phyloP scores from a whole-genome alignment of 2,797 vertebrate species.

The Champsocephalus esox region DNA sequence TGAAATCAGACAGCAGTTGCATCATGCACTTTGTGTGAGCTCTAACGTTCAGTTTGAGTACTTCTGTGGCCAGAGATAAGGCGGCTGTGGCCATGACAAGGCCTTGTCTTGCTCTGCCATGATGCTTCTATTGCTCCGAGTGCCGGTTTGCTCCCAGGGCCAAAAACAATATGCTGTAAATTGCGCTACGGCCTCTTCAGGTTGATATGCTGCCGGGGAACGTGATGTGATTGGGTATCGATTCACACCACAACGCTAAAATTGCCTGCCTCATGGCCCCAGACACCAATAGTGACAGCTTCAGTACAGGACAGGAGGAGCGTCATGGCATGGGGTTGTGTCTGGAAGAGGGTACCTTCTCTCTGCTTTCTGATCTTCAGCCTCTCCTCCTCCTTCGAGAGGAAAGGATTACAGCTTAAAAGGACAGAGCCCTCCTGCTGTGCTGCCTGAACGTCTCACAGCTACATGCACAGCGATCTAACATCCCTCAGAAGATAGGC shows the following conservation, averaged over 20 bases:
- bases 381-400: conserved; percentile 51
- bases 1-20: conserved; percentile 46
- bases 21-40: conserved; percentile 51
- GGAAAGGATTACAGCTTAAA: conserved; percentile 70
- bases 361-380: conserved; percentile 67
- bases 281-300: conserved; percentile 86
- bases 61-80: conserved; percentile 77
- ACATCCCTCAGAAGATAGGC: conserved; percentile 54
- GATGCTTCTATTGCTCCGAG: conserved; percentile 80
- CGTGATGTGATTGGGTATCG: conserved; percentile 89
- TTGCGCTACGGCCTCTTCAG: conserved; percentile 82
- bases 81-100: conserved; percentile 76
- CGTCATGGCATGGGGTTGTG: conserved; percentile 51
- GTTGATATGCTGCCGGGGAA: conserved; percentile 80
- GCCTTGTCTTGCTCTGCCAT: conserved; percentile 76
- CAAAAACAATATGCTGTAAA: conserved; percentile 88
- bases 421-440: conserved; percentile 50
- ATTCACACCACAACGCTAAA: conserved; percentile 86
- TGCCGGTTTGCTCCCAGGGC: conserved; percentile 83
- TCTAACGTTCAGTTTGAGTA: conserved; percentile 64
- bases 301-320: conserved; percentile 82
- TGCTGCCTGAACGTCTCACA: conserved; percentile 50
- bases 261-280: conserved; percentile 89
- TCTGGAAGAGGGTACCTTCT: conserved; percentile 70
- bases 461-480: conserved; percentile 61